phyloP scores from a whole-genome alignment of 1,140 invertebrate species.

The Pseudomyrmex concolor region DNA sequence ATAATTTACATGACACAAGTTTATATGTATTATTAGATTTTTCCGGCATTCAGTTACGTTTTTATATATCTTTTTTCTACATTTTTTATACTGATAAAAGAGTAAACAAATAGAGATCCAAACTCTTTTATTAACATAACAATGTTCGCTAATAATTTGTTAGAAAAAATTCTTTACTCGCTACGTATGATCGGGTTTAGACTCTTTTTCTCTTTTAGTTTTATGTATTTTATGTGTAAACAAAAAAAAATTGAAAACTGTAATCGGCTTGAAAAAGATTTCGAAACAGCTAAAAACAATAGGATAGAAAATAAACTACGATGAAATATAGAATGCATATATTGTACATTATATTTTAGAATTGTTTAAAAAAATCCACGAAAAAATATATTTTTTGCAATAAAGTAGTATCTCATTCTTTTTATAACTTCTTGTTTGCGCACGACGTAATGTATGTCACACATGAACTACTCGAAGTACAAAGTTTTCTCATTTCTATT shows the following conservation, averaged over 20 bases:
- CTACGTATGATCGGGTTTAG: no score
- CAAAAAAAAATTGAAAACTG: neutral
- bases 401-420: neutral
- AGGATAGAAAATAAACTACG: neutral
- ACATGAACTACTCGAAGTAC: neutral
- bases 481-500: conserved; percentile 7
- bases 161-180: no score
- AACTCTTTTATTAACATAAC: no score
- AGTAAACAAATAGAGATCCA: no score
- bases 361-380: neutral
- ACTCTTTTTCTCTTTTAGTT: no score
- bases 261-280: conserved; percentile 34
- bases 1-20: no score
- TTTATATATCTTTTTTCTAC: no score
- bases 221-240: neutral
- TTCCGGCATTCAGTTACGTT: no score
- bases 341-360: neutral
- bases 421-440: no score
- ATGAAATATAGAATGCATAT: neutral
- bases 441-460: neutral
- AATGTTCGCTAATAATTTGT: no score
- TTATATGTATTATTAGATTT: no score
- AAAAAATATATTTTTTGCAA: neutral
- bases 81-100: no score
- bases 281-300: neutral